Base-by-base conservation (phyloP, 2,113 vertebrate genomes). In the Hiodon tergisus region DNA sequence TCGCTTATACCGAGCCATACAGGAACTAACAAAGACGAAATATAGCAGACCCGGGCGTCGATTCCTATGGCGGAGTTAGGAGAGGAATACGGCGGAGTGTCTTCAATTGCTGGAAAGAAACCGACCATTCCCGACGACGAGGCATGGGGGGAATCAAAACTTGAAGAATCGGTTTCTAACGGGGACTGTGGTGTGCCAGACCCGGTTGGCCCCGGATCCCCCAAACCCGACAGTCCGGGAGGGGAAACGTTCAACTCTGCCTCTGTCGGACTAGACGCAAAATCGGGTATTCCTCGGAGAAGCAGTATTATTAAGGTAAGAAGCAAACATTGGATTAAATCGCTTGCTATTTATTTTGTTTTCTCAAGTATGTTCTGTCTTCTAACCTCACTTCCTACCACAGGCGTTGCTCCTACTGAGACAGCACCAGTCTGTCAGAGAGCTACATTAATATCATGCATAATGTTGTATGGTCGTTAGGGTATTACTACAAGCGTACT, bases 231-330 rank as follows among this genome's bases (percentile, higher is more conserved):
- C 0, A 92, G 85, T 86, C 85, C 91, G 1, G 81, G 88, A 77
- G 72, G 80, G 3, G 91, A 89, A 47, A 86, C 85, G 72, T 90
- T 73, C n/a, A 50, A 53, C 47, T 72, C 74, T 14, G 83, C 78
- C 73, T n/a, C 84, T 7, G 83, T 87, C 77, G 81, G 73, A 8
- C 81, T 86, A 63, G 92, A 93, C 17, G 84, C 86, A 87, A 93
- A 92, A 48, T 63, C 86, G 60, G 89, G 91, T 79, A 89, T 93
- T 79, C 95, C 95, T 72, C 93, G 93, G 78, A 90, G 94, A 86
- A 96, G 94, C 89, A 98, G 95, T 87, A 94, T 98, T 83, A 97
- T 98, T 82, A 98, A 98, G 95, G 95, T 97, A 92, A 85, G 31
- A 31, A 31, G 31, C 31, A 31, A 31, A 31, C 82, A 67, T 47